Evolutionary conservation across 2,797 vertebrate genomes (phyloP).

Genomic region (Botia kubotai): DNA sequence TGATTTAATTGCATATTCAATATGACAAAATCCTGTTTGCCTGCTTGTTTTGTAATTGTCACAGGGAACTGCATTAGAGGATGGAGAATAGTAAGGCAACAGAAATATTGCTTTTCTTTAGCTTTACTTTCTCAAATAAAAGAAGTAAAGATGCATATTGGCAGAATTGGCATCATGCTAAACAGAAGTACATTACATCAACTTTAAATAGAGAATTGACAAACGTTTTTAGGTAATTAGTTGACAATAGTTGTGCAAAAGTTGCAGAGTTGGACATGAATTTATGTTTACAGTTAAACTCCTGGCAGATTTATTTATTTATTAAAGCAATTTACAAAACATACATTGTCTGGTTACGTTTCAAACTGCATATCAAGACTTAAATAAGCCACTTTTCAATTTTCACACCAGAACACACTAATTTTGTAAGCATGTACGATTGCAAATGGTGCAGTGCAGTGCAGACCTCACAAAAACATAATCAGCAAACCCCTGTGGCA

Average conservation of each 20-base stretch:
- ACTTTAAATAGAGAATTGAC: neutral
- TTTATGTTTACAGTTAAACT: conserved; percentile 28
- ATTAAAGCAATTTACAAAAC: no score
- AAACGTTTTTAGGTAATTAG: conserved; percentile 25
- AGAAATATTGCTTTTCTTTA: conserved; percentile 27
- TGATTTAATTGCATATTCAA: conserved; percentile 53
- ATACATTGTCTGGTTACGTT: no score
- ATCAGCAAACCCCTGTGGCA: neutral
- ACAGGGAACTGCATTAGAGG: conserved; percentile 23
- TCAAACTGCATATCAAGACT: neutral
- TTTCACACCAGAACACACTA: no score
- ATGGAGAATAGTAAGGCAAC: neutral
- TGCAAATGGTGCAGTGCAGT: neutral
- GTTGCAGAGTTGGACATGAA: neutral
- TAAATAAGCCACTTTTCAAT: neutral
- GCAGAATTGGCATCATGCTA: neutral
- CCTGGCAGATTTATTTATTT: conserved; percentile 9
- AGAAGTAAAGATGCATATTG: conserved; percentile 15
- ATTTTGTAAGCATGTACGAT: neutral
- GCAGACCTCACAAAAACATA: neutral
- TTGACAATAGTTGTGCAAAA: conserved; percentile 18
- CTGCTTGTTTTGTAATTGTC: conserved; percentile 43
- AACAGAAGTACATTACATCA: neutral
- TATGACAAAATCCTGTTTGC: conserved; percentile 30
- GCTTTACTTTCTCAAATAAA: conserved; percentile 24